These are phyloP conservation scores for Diacarnus erythraeanus DNA, from an alignment of 37 sponge, comb jelly and placozoan genomes.

Conservation along the genomic window DNA sequence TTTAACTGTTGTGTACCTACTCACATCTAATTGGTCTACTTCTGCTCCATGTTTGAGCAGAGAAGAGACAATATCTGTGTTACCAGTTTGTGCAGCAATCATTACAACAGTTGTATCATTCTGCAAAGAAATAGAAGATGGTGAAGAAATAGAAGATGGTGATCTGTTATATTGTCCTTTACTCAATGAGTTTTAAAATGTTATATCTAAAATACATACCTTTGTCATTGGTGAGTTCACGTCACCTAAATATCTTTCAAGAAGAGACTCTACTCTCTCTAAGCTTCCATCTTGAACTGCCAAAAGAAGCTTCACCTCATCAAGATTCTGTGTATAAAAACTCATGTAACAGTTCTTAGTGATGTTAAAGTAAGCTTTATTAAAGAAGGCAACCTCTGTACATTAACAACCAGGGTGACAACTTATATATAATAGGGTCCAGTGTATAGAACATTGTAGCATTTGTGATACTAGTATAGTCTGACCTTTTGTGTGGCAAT, in stretches of 20 bases:
- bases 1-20: too few species aligned
- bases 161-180: too few species aligned
- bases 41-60: background rate
- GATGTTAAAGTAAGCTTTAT: too few species aligned
- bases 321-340: background rate
- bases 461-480: too few species aligned
- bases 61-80: background rate
- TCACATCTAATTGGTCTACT: slow-evolving; percentile 1
- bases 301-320: slow-evolving; percentile 1
- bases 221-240: background rate
- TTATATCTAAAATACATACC: background rate
- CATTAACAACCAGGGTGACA: too few species aligned
- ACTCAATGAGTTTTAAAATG: background rate
- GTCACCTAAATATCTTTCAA: background rate
- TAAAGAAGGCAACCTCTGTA: too few species aligned
- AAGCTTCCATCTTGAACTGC: slow-evolving; percentile 7
- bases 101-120: background rate
- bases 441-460: too few species aligned
- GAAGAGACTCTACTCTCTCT: background rate
- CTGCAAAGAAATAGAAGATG: too few species aligned
- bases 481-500: background rate
- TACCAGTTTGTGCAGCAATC: slow-evolving; percentile 4
- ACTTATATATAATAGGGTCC: too few species aligned
- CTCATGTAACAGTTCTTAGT: too few species aligned
- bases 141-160: background rate